Evolutionary conservation across 2,113 vertebrate species (phyloP).

Genomic region (Lophius piscatorius): DNA sequence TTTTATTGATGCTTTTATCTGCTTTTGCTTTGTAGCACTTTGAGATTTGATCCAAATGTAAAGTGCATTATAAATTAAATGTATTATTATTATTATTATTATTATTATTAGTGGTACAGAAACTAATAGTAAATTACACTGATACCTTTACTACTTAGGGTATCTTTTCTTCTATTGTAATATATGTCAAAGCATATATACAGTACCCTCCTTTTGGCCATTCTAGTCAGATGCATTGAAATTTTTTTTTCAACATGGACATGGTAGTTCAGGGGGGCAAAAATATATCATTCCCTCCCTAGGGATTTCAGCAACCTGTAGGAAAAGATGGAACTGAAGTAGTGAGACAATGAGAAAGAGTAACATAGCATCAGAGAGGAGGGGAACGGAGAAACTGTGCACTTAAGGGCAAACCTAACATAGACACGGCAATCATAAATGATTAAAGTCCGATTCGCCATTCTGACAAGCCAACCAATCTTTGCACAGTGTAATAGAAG

Average conservation of each 20-base stretch:
- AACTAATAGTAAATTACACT: too few relatives aligned
- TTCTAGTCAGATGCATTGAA: neutral
- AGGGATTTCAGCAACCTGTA: constrained; percentile 41
- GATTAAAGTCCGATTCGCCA: constrained; percentile 73
- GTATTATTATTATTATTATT: too few relatives aligned
- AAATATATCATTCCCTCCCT: constrained; percentile 30
- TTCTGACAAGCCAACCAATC: constrained; percentile 71
- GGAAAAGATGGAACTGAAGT: constrained; percentile 32
- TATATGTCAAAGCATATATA: too few relatives aligned
- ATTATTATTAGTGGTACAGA: too few relatives aligned
- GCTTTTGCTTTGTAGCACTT: too few relatives aligned
- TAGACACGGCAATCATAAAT: constrained; percentile 75
- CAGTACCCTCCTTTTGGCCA: neutral
- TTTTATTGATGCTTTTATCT: constrained; percentile 24
- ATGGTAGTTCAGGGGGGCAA: constrained; percentile 5
- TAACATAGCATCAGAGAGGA: constrained; percentile 41
- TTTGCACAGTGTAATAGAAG: constrained; percentile 76
- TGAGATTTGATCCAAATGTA: constrained; percentile 64
- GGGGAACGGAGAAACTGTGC: constrained; percentile 34
- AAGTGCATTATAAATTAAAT: too few relatives aligned
- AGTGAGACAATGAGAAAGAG: constrained; percentile 36
- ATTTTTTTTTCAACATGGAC: neutral
- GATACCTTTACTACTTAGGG: too few relatives aligned
- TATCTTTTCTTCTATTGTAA: too few relatives aligned
- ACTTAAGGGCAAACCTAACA: constrained; percentile 68